These are phyloP conservation scores for Cremastobaeus sp. DNA, from an alignment of 2,888 invertebrate genomes.

Conservation along the genomic window DNA sequence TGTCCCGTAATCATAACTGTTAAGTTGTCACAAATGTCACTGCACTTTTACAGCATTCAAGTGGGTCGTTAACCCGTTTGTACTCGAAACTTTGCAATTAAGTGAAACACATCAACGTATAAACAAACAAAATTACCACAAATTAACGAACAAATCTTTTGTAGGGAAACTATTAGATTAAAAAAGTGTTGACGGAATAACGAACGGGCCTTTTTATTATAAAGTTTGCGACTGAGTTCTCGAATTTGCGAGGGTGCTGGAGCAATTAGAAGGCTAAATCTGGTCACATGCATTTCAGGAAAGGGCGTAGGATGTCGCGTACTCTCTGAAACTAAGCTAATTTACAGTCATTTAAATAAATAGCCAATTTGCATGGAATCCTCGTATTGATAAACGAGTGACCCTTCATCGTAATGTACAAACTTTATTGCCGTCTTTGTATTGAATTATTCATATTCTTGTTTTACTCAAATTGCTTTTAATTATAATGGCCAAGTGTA, in stretches of 20 bases:
- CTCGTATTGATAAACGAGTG: conserved; percentile 33
- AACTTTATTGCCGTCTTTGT: conserved; percentile 29
- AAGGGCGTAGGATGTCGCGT: conserved; percentile 12
- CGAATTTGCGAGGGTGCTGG: not conserved
- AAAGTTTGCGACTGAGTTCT: not conserved
- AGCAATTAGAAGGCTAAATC: conserved; percentile 23
- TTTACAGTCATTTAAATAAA: conserved; percentile 26
- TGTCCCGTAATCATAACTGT: conserved; percentile 7
- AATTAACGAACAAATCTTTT: no score
- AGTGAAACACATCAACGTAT: no score
- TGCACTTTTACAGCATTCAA: conserved; percentile 5
- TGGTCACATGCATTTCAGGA: conserved; percentile 16
- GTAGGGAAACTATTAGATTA: no score
- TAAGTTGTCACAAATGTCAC: conserved; percentile 11
- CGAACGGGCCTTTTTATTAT: not conserved
- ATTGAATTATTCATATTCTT: conserved; percentile 31
- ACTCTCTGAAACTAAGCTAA: conserved; percentile 40
- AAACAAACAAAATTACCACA: no score
- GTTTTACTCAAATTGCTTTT: conserved; percentile 7
- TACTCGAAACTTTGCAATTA: no score
- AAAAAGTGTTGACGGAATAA: no score
- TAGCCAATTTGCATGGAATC: conserved; percentile 20
- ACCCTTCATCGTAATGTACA: conserved; percentile 16
- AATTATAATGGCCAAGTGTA: conserved; percentile 10
- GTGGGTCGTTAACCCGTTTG: not conserved